Base-by-base conservation (phyloP, 1,140 invertebrate species). In the Streblospio benedicti region DNA sequence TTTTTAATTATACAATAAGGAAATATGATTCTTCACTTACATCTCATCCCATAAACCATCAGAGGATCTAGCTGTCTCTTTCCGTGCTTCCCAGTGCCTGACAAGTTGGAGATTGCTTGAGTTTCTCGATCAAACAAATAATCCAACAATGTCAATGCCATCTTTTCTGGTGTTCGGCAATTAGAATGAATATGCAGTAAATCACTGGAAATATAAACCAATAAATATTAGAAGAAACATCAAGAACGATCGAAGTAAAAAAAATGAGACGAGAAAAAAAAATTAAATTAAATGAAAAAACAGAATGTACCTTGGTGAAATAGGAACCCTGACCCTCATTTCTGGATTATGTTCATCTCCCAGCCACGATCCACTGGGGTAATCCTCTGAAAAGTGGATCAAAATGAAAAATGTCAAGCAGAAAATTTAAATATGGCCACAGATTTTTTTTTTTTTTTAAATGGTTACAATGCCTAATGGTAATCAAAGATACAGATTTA, bases 41-140 rank as follows among this genome's bases (percentile, higher is more conserved):
- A 81, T 66, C 78, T 67, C 32, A 83, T 81, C 18, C 80, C 81
- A 67, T 81, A 82, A 33, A 83, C 81, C 74, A 81, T 76, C 4
- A 83, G 71, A 28, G 81, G 81, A 67, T 82, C 81, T 50, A 83
- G 69, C 60, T 82, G 81, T 65, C 78, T 80, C 64, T 83, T 83
- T 25, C 78, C 76, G 66, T 81, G 79, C 69, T 81, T 79, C 38
- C 81, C 80, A 67, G 78, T 79, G 18, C 81, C 81, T 18, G 80
- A 81, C 6, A 83, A 68, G 68, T 83, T 83, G 4, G 81, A 82
- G 25, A 71, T 68, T 16, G 81, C 81, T 51, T 81, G 76, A 33
- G 77, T 79, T 60, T 82, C 81, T 30, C 80, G 65, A 32, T 80
- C 76, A 74, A 83, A 83, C 57, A 83, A 64, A 62, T 81, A 80